Evolutionary conservation across 2,888 invertebrate genomes (phyloP).

Genomic region (Proisotoma minuta): DNA sequence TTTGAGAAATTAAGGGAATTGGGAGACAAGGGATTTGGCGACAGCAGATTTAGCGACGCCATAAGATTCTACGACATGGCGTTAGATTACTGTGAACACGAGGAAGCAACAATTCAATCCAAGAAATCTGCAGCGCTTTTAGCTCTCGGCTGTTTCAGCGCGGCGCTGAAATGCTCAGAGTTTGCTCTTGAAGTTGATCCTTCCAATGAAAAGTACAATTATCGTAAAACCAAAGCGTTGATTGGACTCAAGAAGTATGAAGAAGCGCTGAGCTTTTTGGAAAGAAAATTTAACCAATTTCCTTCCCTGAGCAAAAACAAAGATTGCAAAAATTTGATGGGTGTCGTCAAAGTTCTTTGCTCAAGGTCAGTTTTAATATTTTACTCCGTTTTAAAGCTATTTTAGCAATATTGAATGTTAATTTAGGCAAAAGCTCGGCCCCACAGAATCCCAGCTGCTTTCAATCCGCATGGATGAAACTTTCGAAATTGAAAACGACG

Average conservation of each 20-base stretch:
- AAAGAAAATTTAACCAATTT: too few species aligned
- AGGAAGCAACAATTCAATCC: background rate
- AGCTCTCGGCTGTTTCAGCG: background rate
- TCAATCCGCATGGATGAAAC: too few species aligned
- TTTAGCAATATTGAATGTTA: too few species aligned
- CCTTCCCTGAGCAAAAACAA: too few species aligned
- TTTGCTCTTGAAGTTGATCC: background rate
- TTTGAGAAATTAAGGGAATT: too few species aligned
- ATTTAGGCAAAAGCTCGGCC: too few species aligned
- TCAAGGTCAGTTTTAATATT: too few species aligned
- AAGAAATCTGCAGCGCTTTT: background rate
- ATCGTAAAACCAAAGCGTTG: background rate
- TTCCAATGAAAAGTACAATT: background rate
- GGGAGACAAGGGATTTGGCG: background rate
- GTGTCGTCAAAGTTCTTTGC: too few species aligned
- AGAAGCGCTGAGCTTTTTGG: background rate
- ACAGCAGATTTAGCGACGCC: background rate
- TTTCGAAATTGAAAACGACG: too few species aligned
- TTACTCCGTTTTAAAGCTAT: too few species aligned
- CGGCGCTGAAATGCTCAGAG: background rate
- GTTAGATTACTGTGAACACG: background rate
- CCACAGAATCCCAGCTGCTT: too few species aligned
- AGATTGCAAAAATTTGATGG: too few species aligned
- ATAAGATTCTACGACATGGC: background rate
- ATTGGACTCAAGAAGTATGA: background rate